Percentiles rank a stretch among this genome's conserved stretches.
Evolutionary conservation across 1,140 invertebrate genomes (phyloP).

Genomic region (Hetaerina americana): DNA sequence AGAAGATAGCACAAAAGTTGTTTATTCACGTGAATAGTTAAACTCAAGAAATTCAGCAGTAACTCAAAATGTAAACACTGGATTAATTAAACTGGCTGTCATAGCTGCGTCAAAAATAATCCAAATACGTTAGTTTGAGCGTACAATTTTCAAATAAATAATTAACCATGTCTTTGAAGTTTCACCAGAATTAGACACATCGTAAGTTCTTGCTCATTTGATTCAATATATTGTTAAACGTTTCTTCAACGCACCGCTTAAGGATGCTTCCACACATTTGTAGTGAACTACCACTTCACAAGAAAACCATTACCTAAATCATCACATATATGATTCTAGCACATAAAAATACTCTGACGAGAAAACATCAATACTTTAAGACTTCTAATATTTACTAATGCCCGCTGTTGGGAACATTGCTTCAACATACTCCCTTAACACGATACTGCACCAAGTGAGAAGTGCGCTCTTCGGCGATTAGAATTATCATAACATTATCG

Average conservation of each 20-base stretch:
- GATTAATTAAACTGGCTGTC: background rate
- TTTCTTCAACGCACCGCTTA: background rate
- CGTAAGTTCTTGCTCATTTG: too few relatives aligned
- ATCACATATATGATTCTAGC: background rate
- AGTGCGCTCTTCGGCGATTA: background rate
- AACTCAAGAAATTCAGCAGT: too few relatives aligned
- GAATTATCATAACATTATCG: background rate
- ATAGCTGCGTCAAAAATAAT: background rate
- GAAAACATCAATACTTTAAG: background rate
- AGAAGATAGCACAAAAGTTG: too few relatives aligned
- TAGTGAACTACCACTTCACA: background rate
- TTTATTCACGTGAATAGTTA: conserved; percentile 4
- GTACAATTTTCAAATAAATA: too few relatives aligned
- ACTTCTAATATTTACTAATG: background rate
- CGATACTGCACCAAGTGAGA: background rate
- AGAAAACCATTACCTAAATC: background rate
- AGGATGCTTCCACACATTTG: background rate
- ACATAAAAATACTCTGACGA: background rate
- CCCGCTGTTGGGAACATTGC: background rate
- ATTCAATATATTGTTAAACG: too few relatives aligned
- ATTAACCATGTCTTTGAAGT: too few relatives aligned
- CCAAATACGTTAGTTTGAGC: too few relatives aligned
- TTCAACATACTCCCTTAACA: background rate
- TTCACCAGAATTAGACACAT: too few relatives aligned
- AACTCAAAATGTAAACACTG: too few relatives aligned